Evolutionary conservation across 2,888 invertebrate genomes (phyloP), one percentile per base, ranked within the genome.

Genomic region (Microctonus aethiopoides): DNA sequence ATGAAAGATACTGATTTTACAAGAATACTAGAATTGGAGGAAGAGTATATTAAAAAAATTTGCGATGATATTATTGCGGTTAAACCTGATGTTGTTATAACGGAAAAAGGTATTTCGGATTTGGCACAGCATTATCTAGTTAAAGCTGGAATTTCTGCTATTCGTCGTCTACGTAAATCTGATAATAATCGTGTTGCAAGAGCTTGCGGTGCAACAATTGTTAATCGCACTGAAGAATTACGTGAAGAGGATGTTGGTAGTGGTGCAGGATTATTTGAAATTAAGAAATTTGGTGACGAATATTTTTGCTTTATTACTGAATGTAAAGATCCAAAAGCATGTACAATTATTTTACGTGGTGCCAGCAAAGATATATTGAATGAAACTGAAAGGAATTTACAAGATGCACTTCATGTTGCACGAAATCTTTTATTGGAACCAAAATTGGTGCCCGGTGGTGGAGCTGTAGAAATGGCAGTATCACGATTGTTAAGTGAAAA

Each of bases 101-200:
- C 99, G 0, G 99, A 99, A 88, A 99, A 99, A 88, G 99, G 99
- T 16, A 92, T 99, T 20, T 98, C 98, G 0, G 96, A 97, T 86
- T 87, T 97, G 73, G 96, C 97, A 0, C 96, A 96, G 82, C 96
- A 97, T 83, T 96, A 93, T 85, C 88, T 97, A 34, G 87, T 96
- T 6, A 96, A 95, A 86, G 94, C 94, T 32, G 93, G 92, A 71
- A 92, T 93, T 68, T 93, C 92, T 0, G 94, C 94, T 24, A 89
- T 95, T 63, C 91, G 95, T 71, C 88, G 91, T 76, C 89, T 99
- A 6, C 92, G 98, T 76, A 99, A 99, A 87, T 94, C 96, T 0
- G 99, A 99, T 87, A 99, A 99, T 88, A 97, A 99, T 87, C 93
- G 99, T 71, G 91, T 99, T 74, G 97, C 98, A 0, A 92, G 98